Evolutionary conservation across 2,797 vertebrate species (phyloP).

Genomic region (Rhinatrema bivittatum): DNA sequence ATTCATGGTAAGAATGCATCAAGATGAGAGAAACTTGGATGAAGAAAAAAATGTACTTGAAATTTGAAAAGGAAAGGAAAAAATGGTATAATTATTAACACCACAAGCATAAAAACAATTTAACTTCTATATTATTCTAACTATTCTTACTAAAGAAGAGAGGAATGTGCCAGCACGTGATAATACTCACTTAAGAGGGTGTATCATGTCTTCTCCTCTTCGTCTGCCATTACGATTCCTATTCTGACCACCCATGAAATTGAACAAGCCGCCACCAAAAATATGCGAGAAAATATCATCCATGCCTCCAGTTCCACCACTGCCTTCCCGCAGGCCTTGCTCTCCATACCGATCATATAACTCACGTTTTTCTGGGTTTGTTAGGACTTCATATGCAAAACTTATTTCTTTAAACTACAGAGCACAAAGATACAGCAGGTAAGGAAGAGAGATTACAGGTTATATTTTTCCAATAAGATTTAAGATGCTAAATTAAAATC

Average conservation of each 20-base stretch:
- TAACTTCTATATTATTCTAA: too few species aligned
- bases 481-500: neutral
- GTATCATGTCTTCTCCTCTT: constrained; percentile 96
- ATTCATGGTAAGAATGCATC: too few species aligned
- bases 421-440: constrained; percentile 12
- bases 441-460: neutral
- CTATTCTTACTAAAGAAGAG: too few species aligned
- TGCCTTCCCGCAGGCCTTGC: constrained; percentile 92
- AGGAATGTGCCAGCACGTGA: neutral
- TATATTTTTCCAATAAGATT: neutral
- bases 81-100: too few species aligned
- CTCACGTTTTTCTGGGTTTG: constrained; percentile 93
- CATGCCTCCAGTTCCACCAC: constrained; percentile 87
- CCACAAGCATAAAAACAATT: too few species aligned
- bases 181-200: constrained; percentile 86
- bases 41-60: too few species aligned
- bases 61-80: too few species aligned
- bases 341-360: constrained; percentile 95
- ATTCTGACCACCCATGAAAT: constrained; percentile 92
- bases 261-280: constrained; percentile 91
- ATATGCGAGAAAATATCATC: constrained; percentile 98
- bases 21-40: too few species aligned
- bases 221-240: constrained; percentile 88
- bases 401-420: constrained; percentile 96
- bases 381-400: constrained; percentile 94